Evolutionary conservation across 2,797 vertebrate species (phyloP).

Genomic region (Stomatorhinus walkeri): DNA sequence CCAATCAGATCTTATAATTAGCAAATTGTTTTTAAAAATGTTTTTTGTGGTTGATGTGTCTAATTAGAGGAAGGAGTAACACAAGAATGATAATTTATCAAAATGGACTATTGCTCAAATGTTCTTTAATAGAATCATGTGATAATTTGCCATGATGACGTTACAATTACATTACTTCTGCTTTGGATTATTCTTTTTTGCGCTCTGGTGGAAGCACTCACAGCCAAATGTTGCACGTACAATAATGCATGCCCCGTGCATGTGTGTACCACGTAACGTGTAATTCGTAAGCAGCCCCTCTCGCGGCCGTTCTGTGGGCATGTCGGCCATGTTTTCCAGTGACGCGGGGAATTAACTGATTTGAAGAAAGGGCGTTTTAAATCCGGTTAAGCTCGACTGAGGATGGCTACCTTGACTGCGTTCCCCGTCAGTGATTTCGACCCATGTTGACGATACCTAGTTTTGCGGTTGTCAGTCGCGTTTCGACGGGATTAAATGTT

Average conservation of each 20-base stretch:
- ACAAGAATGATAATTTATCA: background rate
- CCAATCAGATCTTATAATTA: background rate
- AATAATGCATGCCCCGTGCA: background rate
- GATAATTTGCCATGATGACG: background rate
- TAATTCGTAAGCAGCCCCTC: constrained; percentile 26
- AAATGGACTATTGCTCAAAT: background rate
- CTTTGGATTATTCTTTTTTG: background rate
- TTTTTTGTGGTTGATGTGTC: background rate
- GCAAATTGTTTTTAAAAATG: background rate
- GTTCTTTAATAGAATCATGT: background rate
- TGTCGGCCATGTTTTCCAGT: constrained; percentile 88
- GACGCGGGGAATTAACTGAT: constrained; percentile 71
- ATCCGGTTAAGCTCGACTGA: constrained; percentile 42
- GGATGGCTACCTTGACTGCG: constrained; percentile 37
- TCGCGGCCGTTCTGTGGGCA: constrained; percentile 71
- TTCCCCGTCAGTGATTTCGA: constrained; percentile 35
- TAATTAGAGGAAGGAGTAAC: background rate
- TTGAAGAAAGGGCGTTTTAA: constrained; percentile 63
- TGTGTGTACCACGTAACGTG: constrained; percentile 10
- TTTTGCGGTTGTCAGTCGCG: constrained; percentile 38
- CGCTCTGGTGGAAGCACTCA: background rate
- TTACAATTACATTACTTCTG: background rate
- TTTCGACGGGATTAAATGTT: constrained; percentile 37
- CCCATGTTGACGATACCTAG: constrained; percentile 35
- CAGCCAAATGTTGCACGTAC: background rate